Evolutionary conservation across 2,888 invertebrate genomes (phyloP).

Genomic region (Phrixothrix hirtus): DNA sequence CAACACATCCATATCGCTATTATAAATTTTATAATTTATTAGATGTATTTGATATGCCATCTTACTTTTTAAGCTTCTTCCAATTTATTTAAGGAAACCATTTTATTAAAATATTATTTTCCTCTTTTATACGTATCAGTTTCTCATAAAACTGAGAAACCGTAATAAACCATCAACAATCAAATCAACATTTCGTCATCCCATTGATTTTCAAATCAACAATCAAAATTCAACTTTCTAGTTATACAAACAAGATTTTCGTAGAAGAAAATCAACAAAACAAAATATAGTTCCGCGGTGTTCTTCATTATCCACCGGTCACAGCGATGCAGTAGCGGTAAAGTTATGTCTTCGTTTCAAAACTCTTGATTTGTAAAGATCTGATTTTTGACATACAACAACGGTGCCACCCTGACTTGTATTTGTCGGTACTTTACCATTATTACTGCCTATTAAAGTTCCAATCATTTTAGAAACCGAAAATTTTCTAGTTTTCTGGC

Average conservation of each 20-base stretch:
- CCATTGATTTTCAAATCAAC: slow-evolving; percentile 6
- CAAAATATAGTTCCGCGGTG: slow-evolving; percentile 43
- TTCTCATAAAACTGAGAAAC: slow-evolving; percentile 52
- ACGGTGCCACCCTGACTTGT: slow-evolving; percentile 62
- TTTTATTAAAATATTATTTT: slow-evolving; percentile 25
- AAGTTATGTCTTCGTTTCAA: slow-evolving; percentile 63
- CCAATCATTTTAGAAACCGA: slow-evolving; percentile 81
- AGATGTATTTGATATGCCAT: slow-evolving; percentile 17
- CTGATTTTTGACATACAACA: slow-evolving; percentile 64
- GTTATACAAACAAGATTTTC: slow-evolving; percentile 27
- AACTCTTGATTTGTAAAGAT: slow-evolving; percentile 62
- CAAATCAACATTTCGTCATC: neutral
- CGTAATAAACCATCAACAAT: slow-evolving; percentile 12
- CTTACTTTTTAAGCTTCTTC: neutral
- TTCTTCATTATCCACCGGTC: slow-evolving; percentile 58
- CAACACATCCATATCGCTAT: slow-evolving; percentile 4
- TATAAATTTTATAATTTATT: slow-evolving; percentile 1
- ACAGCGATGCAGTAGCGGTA: slow-evolving; percentile 68
- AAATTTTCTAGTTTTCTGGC: slow-evolving; percentile 70
- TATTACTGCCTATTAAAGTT: slow-evolving; percentile 65
- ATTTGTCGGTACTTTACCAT: slow-evolving; percentile 50
- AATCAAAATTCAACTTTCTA: slow-evolving; percentile 1
- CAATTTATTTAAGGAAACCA: slow-evolving; percentile 9
- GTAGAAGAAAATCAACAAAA: slow-evolving; percentile 24
- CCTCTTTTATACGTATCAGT: slow-evolving; percentile 10